Evolutionary conservation across 23 tunicate genomes (phyloP), one percentile per base, ranked within the genome.

Genomic region (Botrylloides violaceus): DNA sequence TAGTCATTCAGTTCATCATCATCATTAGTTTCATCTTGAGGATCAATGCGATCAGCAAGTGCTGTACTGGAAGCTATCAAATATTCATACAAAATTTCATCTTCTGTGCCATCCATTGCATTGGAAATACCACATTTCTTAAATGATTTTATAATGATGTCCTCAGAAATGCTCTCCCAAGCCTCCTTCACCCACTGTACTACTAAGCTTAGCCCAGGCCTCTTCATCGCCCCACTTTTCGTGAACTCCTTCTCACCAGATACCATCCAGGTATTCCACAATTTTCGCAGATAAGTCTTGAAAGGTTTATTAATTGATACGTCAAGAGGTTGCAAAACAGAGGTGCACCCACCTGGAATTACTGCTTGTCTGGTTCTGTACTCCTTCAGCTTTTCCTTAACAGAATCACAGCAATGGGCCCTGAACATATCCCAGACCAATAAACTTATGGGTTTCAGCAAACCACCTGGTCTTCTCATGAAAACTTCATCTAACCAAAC

Each of bases 261-360:
- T n/a, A n/a, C 12, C 55, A 12, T 47, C 18, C 55, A 18, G 55
- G 18, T 47, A 18, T 47, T 12, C 55, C n/a, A n/a, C n/a, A n/a
- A n/a, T n/a, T n/a, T n/a, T n/a, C n/a, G n/a, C n/a, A n/a, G n/a
- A n/a, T n/a, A n/a, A n/a, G n/a, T n/a, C 60, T 73, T 73, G n/a
- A 73, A 73, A 2, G 78, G 74, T 76, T 65, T 63, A 71, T 76
- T 76, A 34, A 76, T 76, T 7, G 65, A 64, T 43, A 63, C 80
- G 56, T 76, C 80, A 65, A 76, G 80, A 37, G 80, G 80, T 36
- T 77, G 75, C 75, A 77, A 66, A 68, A 59, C 65, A 4, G 65
- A 65, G 29, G 75, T 77, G 74, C 81, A 77, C 26, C 75, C 81
- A 9, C 81, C 81, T 49, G 81, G 75, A 77, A 77, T 77, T 36